Percentiles rank a stretch among this genome's conserved stretches.
phyloP scores from a whole-genome alignment of 2,888 invertebrate species.

The Zaprionus obscuricornis region DNA sequence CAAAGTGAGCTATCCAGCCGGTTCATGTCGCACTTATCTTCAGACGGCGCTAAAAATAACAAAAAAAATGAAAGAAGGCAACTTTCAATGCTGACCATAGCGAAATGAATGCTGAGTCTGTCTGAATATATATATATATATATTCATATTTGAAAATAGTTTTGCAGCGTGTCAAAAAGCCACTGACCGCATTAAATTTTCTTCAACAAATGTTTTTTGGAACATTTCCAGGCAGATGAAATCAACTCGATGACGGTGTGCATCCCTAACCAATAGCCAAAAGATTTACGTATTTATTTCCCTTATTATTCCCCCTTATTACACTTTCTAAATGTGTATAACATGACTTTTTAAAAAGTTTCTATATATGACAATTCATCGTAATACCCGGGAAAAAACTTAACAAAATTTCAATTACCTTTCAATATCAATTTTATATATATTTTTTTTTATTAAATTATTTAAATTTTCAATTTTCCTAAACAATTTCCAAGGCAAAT shows the following conservation, averaged over 20 bases:
- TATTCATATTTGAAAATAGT: constrained; percentile 66
- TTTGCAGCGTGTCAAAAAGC: constrained; percentile 71
- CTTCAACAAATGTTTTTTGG: constrained; percentile 60
- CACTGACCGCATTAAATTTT: constrained; percentile 79
- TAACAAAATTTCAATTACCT: too few species aligned
- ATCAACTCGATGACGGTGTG: constrained; percentile 23
- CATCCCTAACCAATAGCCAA: constrained; percentile 20
- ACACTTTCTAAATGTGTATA: not conserved
- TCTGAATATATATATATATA: constrained; percentile 32
- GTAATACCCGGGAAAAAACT: too few species aligned
- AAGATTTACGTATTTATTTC: constrained; percentile 41
- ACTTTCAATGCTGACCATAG: constrained; percentile 59
- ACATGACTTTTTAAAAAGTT: not conserved
- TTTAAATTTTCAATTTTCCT: too few species aligned
- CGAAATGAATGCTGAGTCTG: constrained; percentile 48
- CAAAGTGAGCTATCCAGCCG: constrained; percentile 27
- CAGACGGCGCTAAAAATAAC: constrained; percentile 69
- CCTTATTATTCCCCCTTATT: constrained; percentile 16
- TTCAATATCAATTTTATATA: too few species aligned
- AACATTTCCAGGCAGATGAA: constrained; percentile 61
- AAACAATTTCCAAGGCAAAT: too few species aligned
- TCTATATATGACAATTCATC: constrained; percentile 6
- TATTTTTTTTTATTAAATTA: too few species aligned
- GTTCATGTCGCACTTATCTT: constrained; percentile 24
- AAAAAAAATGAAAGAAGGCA: constrained; percentile 39